phyloP scores from a whole-genome alignment of 1,140 invertebrate genomes.

The Drosophila saltans region DNA sequence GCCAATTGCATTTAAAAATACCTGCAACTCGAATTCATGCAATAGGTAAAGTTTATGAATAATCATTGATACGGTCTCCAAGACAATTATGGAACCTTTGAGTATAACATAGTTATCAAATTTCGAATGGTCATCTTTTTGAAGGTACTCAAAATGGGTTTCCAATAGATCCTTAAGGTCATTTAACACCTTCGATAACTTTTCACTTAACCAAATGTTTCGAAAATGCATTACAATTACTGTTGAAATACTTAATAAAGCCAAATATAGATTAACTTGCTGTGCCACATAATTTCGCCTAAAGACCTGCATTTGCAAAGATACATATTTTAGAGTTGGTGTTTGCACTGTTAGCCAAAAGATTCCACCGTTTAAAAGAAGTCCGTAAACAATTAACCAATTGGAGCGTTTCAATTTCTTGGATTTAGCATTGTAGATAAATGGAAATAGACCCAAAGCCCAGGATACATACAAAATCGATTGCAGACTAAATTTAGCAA shows the following conservation, averaged over 20 bases:
- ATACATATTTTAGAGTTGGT: background rate
- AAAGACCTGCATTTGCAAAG: background rate
- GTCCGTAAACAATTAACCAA: conserved; percentile 7
- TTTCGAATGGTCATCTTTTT: background rate
- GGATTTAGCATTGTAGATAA: background rate
- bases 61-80: background rate
- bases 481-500: background rate
- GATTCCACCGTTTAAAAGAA: background rate
- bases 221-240: background rate
- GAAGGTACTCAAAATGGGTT: background rate
- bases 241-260: background rate
- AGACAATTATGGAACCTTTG: background rate
- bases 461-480: background rate
- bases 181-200: background rate
- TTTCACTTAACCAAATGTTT: background rate
- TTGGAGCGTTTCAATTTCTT: background rate
- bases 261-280: background rate
- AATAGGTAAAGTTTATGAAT: background rate
- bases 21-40: background rate
- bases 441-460: conserved; percentile 4
- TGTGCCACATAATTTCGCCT: background rate
- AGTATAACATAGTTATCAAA: background rate
- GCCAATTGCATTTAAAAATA: background rate
- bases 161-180: background rate
- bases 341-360: background rate